phyloP scores from a whole-genome alignment of 2,113 vertebrate species.

The Isichthys henryi region DNA sequence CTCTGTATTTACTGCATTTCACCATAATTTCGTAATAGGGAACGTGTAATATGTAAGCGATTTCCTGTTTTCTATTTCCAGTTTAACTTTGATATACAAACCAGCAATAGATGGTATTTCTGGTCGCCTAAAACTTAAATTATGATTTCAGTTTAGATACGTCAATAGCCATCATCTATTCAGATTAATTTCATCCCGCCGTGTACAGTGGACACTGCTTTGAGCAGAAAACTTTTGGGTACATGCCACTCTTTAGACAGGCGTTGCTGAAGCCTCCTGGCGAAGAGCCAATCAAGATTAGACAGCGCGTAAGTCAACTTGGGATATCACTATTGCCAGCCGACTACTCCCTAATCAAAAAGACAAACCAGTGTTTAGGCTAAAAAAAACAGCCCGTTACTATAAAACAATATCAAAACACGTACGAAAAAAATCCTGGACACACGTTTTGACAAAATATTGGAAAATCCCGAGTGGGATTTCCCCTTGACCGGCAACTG shows the following conservation, averaged over 20 bases:
- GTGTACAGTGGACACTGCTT: background rate
- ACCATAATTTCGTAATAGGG: conserved; percentile 17
- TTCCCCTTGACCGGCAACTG: background rate
- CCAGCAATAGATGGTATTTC: conserved; percentile 27
- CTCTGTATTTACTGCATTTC: background rate
- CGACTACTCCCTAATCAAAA: background rate
- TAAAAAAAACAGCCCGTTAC: background rate
- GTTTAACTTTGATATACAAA: conserved; percentile 28
- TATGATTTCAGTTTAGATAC: background rate
- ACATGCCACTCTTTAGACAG: background rate
- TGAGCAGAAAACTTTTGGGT: background rate
- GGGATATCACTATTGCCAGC: background rate
- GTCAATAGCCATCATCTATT: background rate
- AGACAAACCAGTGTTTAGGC: background rate
- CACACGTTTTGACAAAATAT: background rate
- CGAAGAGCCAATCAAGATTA: background rate
- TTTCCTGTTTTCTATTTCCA: conserved; percentile 39
- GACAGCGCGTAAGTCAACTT: background rate
- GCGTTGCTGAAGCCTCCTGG: background rate
- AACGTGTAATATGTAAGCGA: conserved; percentile 22
- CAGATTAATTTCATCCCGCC: background rate
- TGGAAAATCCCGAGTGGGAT: background rate
- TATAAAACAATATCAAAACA: background rate
- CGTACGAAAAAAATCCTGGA: background rate
- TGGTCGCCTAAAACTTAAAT: conserved; percentile 5